phyloP scores from a whole-genome alignment of 2,888 invertebrate species.

The Phymatocera aterrima region DNA sequence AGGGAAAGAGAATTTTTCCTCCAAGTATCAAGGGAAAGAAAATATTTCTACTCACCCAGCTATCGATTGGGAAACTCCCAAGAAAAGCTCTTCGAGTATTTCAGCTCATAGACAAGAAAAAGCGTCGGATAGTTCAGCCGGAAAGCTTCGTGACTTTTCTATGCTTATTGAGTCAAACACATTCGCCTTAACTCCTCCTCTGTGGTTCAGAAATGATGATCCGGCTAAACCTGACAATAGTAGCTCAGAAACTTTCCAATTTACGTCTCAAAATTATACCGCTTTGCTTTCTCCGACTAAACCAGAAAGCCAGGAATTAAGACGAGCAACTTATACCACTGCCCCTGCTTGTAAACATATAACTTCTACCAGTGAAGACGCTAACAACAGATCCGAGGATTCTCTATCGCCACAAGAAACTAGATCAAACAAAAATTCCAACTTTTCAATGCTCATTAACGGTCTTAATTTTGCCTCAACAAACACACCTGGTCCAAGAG shows the following conservation, averaged over 20 bases:
- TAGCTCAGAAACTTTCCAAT: conserved; percentile 53
- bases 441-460: conserved; percentile 64
- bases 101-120: neutral
- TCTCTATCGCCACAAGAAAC: conserved; percentile 55
- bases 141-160: conserved; percentile 50
- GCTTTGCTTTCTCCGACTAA: conserved; percentile 48
- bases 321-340: conserved; percentile 64
- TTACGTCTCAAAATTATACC: conserved; percentile 45
- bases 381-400: conserved; percentile 55
- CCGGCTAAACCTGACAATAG: neutral
- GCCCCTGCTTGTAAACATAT: conserved; percentile 43
- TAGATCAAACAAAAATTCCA: conserved; percentile 44
- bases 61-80: conserved; percentile 27
- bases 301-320: conserved; percentile 47
- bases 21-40: conserved; percentile 17
- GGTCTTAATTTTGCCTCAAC: conserved; percentile 62
- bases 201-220: neutral
- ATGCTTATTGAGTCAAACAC: conserved; percentile 50
- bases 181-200: conserved; percentile 51
- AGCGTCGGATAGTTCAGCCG: conserved; percentile 31
- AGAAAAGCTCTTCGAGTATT: neutral
- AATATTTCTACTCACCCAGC: neutral
- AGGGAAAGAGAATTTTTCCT: neutral
- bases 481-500: conserved; percentile 44
- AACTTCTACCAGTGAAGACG: conserved; percentile 40